Percentiles rank a stretch among this genome's conserved stretches.
Conservation (phyloP, 2,797 vertebrate species). For the Pipistrellus pygmaeus region DNA sequence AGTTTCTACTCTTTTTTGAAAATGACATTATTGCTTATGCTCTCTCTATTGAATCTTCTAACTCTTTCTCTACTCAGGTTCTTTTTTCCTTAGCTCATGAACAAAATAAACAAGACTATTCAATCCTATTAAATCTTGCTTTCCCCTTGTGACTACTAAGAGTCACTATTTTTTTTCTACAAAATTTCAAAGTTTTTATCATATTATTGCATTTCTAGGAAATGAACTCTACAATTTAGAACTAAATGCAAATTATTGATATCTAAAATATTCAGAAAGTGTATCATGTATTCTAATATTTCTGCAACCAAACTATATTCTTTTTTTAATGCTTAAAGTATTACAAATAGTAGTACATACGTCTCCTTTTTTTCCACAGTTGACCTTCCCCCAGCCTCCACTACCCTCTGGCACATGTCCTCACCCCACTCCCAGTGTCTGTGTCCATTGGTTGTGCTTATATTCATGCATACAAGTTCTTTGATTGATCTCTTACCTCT, state of each 20-base stretch:
- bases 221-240: slow-evolving; percentile 9
- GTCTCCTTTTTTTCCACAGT: too few relatives aligned
- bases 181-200: not conserved
- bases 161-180: not conserved
- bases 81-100: slow-evolving; percentile 11
- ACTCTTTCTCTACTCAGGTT: not conserved
- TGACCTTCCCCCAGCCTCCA: too few relatives aligned
- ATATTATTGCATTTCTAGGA: not conserved
- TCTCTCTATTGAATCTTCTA: not conserved
- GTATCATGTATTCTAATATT: not conserved
- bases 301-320: not conserved
- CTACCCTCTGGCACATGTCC: too few relatives aligned
- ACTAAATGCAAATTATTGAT: not conserved
- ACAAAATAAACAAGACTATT: not conserved
- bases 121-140: not conserved
- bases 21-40: not conserved
- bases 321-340: too few relatives aligned
- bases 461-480: too few relatives aligned
- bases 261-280: not conserved
- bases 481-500: too few relatives aligned
- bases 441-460: too few relatives aligned
- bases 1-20: not conserved
- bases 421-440: too few relatives aligned
- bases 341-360: too few relatives aligned
- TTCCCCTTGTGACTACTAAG: not conserved